Base-by-base conservation (phyloP, 2,113 vertebrate species). In the Paedocypris sp. region DNA sequence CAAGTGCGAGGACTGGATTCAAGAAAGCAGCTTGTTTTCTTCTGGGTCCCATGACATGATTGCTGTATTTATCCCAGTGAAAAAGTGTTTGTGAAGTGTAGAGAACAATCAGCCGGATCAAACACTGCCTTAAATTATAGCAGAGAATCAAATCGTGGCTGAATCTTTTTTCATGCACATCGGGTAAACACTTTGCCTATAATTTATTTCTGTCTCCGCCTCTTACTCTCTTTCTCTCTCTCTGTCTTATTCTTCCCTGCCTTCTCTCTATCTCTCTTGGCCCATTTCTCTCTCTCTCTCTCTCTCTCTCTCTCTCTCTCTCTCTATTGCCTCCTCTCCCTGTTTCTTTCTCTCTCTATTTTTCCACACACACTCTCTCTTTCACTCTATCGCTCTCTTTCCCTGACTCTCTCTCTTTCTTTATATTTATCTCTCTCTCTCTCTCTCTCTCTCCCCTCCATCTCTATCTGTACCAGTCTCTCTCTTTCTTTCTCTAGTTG, bases 81-180 rank as follows among this genome's bases (percentile, higher is more conserved):
- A 69, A 56, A 79, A 73, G 64, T 60, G 70, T 68, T 69, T 71
- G 70, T 68, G 77, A 69, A 71, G 78, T 76, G 60, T 83, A 78
- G 82, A 81, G 82, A 83, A 82, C 83, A 82, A 83, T 86, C 79
- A 83, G 76, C 74, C 75, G 71, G 78, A 80, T 81, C 77, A 81
- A 81, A 71, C 62, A 54, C 51, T 70, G 72, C 72, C 79, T 80
- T 77, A 81, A 83, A 85, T 83, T 81, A 82, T 80, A 78, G 49
- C 70, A 80, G 72, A 72, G 79, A 83, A 83, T 83, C 78, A 77
- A 77, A 81, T 77, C 70, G 76, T 68, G 76, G 66, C 80, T 77
- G 79, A 84, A n/a, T 80, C 77, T 77, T 74, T 68, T 49, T 65
- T 74, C 68, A 70, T 70, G 51, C 45, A 12, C 38, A 51, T 51